phyloP scores from a whole-genome alignment of 2,888 invertebrate genomes.

The Achlya flavicornis region DNA sequence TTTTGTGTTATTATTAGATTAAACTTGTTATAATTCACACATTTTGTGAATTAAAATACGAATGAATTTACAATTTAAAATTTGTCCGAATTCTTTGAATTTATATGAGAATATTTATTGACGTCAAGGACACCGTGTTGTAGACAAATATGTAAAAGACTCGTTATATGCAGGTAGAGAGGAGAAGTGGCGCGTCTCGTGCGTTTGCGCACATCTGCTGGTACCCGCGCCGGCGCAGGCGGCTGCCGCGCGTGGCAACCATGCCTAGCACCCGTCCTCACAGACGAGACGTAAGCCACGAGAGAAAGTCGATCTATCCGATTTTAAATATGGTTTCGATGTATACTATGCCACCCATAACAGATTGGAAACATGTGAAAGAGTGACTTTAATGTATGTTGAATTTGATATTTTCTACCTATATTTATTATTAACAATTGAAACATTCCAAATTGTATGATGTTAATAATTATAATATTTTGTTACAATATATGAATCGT shows the following conservation, averaged over 20 bases:
- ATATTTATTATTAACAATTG: too few relatives aligned
- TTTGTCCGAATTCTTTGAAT: neutral
- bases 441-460: too few relatives aligned
- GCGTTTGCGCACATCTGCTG: slow-evolving; percentile 72
- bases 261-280: slow-evolving; percentile 27
- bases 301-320: slow-evolving; percentile 25
- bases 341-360: neutral
- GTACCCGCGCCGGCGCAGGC: slow-evolving; percentile 35
- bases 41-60: too few relatives aligned
- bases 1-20: too few relatives aligned
- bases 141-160: slow-evolving; percentile 23
- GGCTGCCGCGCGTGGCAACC: slow-evolving; percentile 55
- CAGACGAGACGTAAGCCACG: slow-evolving; percentile 43
- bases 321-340: slow-evolving; percentile 15
- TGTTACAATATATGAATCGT: too few relatives aligned
- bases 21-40: too few relatives aligned
- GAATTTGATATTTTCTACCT: too few relatives aligned
- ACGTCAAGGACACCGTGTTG: neutral
- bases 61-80: neutral
- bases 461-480: too few relatives aligned
- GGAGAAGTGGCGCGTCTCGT: slow-evolving; percentile 47
- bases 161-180: slow-evolving; percentile 38
- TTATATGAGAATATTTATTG: neutral
- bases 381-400: too few relatives aligned
- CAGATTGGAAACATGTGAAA: too few relatives aligned